Base-by-base conservation (phyloP, 2,888 invertebrate genomes). In the Atrina japonica region DNA sequence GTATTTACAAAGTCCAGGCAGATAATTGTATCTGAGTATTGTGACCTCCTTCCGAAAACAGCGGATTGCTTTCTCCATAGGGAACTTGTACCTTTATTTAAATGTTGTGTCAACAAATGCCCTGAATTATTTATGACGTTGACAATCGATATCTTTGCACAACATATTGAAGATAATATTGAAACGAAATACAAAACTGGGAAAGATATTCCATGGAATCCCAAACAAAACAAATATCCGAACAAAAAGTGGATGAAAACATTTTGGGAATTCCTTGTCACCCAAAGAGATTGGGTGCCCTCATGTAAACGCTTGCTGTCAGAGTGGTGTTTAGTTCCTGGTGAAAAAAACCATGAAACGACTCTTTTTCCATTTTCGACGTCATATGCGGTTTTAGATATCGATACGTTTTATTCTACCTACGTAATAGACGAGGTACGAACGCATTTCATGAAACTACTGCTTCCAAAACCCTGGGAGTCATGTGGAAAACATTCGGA, bases 221-320 rank as follows among this genome's bases (percentile, higher is more conserved):
- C n/a, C n/a, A n/a, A n/a, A n/a, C 7, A 18, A 14, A 25, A 40
- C 5, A 27, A 45, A 18, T 9, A 7, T 14, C 43, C 43, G 27
- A 45, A 52, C 30, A 40, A 5, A 9, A 21, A 45, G 16, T 67
- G 67, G 67, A 16, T 67, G 2, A 1, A 7, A 16, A 43, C 25
- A 23, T 60, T 60, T 7, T 67, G 67, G 67, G 47, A 52, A 16
- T 66, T 59, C 11, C 30, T 66, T 2, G 16, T 40, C 18, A 0
- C 27, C 3, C 11, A 16, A 53, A 29, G 11, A 29, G 9, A 29
- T 16, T n/a, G n/a, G 16, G 14, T 27, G 1, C 6, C 6, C n/a
- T 9, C 18, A 7, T 53, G 29, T 16, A 18, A 16, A 5, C n/a
- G 3, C 11, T 11, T 11, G 29, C 35, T 53, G 18, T n/a, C 29